Conservation (phyloP, 2,797 vertebrate species). For the Myotis daubentonii region DNA sequence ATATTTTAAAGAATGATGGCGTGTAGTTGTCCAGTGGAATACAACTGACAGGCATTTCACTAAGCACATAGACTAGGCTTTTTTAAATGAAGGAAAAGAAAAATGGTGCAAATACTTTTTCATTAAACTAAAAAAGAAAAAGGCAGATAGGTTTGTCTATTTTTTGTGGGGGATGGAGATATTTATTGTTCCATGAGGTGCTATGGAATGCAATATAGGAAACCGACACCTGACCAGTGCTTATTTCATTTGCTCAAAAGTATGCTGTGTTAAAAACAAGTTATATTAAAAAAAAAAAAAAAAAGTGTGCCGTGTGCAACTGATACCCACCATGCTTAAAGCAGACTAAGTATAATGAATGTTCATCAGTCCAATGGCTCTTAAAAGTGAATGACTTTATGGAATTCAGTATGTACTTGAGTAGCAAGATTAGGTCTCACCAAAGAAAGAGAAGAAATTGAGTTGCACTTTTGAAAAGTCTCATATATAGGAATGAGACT, state of each 20-base stretch:
- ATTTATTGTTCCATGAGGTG: constrained; percentile 61
- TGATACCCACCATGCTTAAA: neutral
- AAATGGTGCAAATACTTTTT: constrained; percentile 62
- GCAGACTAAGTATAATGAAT: neutral
- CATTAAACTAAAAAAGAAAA: constrained; percentile 58
- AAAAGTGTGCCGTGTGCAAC: constrained; percentile 49
- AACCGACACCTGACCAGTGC: neutral
- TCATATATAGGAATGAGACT: constrained; percentile 33
- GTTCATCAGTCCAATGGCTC: neutral
- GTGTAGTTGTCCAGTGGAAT: constrained; percentile 50
- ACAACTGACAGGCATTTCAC: constrained; percentile 64
- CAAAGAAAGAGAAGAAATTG: constrained; percentile 75
- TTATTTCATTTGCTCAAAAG: neutral
- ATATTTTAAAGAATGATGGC: constrained; percentile 53
- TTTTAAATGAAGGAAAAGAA: constrained; percentile 70
- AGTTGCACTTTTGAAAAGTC: constrained; percentile 75
- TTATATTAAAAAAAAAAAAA: too few relatives aligned
- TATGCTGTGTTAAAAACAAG: neutral
- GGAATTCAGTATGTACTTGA: constrained; percentile 72
- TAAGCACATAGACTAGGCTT: constrained; percentile 49
- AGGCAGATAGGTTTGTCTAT: constrained; percentile 66
- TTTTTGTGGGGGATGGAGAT: neutral
- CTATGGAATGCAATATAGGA: constrained; percentile 69
- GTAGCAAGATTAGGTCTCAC: constrained; percentile 76
- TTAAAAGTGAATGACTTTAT: constrained; percentile 32